A percentile compares a stretch with the other conserved stretches of the same genome.
These are phyloP conservation scores for Knipowitschia caucasica DNA, from an alignment of 2,797 vertebrate species.

Conservation along the genomic window DNA sequence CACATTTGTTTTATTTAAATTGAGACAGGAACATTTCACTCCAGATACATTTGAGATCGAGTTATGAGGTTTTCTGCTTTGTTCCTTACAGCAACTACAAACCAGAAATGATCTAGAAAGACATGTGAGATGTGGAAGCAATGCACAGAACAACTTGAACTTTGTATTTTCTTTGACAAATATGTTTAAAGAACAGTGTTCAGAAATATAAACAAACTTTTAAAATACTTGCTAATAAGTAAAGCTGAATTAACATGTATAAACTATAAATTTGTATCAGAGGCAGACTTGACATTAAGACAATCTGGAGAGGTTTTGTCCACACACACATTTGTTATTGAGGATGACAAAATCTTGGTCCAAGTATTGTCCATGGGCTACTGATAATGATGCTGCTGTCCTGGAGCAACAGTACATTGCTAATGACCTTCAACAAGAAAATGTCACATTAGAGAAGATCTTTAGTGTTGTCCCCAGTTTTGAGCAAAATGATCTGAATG, in stretches of 20 bases:
- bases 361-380: too few relatives aligned
- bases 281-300: too few relatives aligned
- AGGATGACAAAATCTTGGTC: too few relatives aligned
- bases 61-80: not conserved
- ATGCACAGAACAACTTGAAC: not conserved
- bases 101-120: not conserved
- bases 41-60: too few relatives aligned
- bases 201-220: too few relatives aligned
- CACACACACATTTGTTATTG: too few relatives aligned
- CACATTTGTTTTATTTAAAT: too few relatives aligned
- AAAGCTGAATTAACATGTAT: too few relatives aligned
- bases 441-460: not conserved
- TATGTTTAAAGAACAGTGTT: not conserved
- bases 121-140: not conserved
- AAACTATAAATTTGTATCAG: too few relatives aligned
- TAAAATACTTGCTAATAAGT: too few relatives aligned
- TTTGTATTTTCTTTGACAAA: not conserved
- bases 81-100: not conserved
- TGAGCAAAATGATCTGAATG: not conserved
- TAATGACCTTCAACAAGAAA: slow-evolving; percentile 7
- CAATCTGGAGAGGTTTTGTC: too few relatives aligned
- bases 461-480: not conserved
- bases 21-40: too few relatives aligned
- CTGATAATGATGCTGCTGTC: not conserved
- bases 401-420: not conserved